phyloP scores from a whole-genome alignment of 2,113 vertebrate genomes.

The Clarias macrocephalus region DNA sequence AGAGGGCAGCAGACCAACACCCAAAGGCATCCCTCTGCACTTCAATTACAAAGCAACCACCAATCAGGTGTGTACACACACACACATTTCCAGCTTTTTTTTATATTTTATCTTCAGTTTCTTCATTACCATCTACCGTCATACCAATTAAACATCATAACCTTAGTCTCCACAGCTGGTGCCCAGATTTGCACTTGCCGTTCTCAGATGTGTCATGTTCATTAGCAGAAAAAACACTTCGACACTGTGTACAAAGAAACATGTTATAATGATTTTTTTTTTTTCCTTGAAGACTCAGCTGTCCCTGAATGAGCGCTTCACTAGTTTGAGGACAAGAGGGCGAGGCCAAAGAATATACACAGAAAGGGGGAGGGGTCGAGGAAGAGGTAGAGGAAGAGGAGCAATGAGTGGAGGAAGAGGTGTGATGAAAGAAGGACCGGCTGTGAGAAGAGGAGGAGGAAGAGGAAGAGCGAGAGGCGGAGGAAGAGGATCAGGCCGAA shows the following conservation, averaged over 20 bases:
- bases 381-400: constrained; percentile 41
- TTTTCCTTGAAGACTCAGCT: constrained; percentile 70
- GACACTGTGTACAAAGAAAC: background rate
- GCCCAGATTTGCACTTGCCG: background rate
- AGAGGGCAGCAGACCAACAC: background rate
- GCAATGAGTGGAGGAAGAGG: constrained; percentile 40
- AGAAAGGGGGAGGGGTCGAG: constrained; percentile 38
- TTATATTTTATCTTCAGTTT: background rate
- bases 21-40: constrained; percentile 68
- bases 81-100: background rate
- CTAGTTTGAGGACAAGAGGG: constrained; percentile 67
- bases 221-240: constrained; percentile 8
- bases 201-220: background rate
- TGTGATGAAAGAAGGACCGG: constrained; percentile 34
- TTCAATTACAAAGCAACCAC: constrained; percentile 73
- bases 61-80: constrained; percentile 70
- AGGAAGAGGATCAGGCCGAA: constrained; percentile 53
- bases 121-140: background rate
- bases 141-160: background rate
- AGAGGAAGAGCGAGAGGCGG: constrained; percentile 41
- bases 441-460: constrained; percentile 20
- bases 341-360: constrained; percentile 2
- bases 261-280: no score
- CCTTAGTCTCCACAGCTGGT: background rate
- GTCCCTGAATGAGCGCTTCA: constrained; percentile 78